These are phyloP conservation scores for Trichacis sp. DNA, from an alignment of 2,888 invertebrate species.

Conservation along the genomic window DNA sequence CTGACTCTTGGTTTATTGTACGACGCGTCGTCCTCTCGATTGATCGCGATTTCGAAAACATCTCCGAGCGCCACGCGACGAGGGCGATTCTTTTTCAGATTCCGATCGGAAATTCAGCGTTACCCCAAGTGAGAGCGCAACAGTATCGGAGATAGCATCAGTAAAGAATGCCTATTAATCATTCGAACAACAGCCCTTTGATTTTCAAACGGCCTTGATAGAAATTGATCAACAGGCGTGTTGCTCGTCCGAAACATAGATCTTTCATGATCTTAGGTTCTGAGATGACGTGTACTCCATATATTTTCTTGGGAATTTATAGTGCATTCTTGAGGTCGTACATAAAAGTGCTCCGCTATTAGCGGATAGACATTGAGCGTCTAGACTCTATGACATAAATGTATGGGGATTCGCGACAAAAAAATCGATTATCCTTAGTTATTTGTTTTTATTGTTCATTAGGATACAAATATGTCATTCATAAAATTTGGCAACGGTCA, in stretches of 20 bases:
- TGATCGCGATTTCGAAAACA: background rate
- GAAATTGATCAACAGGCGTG: slow-evolving; percentile 4
- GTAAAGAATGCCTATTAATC: slow-evolving; percentile 8
- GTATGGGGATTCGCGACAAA: too few species aligned
- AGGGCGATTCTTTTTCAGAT: background rate
- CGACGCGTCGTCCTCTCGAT: background rate
- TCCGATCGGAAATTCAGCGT: background rate
- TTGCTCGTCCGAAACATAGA: slow-evolving; percentile 2
- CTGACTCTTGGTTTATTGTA: slow-evolving; percentile 42
- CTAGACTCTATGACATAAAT: too few species aligned
- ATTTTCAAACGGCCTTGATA: slow-evolving; percentile 8
- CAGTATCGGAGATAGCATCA: background rate
- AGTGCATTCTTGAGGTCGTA: too few species aligned
- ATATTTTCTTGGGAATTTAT: too few species aligned
- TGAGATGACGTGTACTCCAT: slow-evolving; percentile 7
- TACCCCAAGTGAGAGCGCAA: background rate
- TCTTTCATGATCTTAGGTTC: slow-evolving; percentile 7
- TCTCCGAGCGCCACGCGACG: slow-evolving; percentile 1
- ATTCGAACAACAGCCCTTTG: slow-evolving; percentile 7
- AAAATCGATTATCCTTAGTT: too few species aligned
- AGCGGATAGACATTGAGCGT: too few species aligned
- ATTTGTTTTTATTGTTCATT: too few species aligned
- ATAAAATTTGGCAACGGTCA: too few species aligned
- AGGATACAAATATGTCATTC: too few species aligned
- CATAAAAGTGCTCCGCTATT: too few species aligned